Base-by-base conservation (phyloP, 2,888 invertebrate genomes). In the Drosophila dives region DNA sequence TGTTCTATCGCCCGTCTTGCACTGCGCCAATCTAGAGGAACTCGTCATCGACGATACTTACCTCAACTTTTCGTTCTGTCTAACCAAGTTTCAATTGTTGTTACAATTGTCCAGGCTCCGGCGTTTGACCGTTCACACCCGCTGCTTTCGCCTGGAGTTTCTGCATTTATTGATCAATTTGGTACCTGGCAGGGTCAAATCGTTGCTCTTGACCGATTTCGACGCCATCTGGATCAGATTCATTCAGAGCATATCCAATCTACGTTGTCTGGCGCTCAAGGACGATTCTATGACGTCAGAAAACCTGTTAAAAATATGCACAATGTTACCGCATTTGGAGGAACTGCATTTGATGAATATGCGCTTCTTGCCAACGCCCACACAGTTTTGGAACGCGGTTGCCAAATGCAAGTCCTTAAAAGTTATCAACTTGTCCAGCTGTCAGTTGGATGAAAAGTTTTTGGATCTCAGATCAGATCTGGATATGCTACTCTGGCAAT, bases 31-130 rank as follows among this genome's bases (percentile, higher is more conserved):
- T 2, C 66, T 86, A 26, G 76, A 86, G 51, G 82, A 86, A 45
- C 60, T 86, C 1, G 53, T 71, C 3, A 70, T 86, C 10, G 86
- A 86, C 32, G 83, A 86, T 61, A 72, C 75, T 17, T 6, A 86
- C 53, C 23, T 77, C 33, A 48, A 56, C 2, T 54, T 38, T 20
- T 20, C 3, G 12, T 7, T 20, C 0, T 68, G 75, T 34, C n/a
- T 83, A 10, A 36, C 50, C n/a, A 65, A 65, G 17, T 15, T 86
- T 2, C 32, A 29, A 29, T 29, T 29, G 29, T 5, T 29, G 29
- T 29, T 81, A 36, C 6, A 54, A n/a, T 15, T 83, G 59, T 76
- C 75, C 11, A 38, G 40, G 2, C 26, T 86, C 1, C 68, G 62
- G 0, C 71, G 56, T 6, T 49, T 86, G 10, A 55, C 60, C 3